Evolutionary conservation across 1,140 invertebrate genomes (phyloP).

Genomic region (Diorhabda sublineata): DNA sequence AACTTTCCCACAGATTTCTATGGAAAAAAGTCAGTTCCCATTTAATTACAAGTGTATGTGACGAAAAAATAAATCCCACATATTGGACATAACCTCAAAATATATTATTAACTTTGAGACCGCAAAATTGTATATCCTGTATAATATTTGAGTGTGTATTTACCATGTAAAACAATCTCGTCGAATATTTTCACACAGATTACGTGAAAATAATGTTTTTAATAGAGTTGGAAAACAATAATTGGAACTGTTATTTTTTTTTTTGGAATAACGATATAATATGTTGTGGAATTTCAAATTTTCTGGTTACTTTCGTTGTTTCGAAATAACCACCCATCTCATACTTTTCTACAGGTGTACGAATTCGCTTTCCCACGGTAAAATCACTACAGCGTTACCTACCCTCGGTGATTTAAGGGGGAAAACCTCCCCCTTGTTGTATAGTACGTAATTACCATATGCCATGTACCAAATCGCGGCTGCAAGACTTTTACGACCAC

Average conservation of each 20-base stretch:
- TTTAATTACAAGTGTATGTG: neutral
- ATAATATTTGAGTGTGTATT: neutral
- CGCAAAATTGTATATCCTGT: neutral
- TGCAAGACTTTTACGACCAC: neutral
- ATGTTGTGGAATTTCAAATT: neutral
- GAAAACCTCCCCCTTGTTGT: conserved; percentile 3
- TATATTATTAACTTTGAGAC: neutral
- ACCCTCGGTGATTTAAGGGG: neutral
- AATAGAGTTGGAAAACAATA: neutral
- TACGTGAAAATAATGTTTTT: conserved; percentile 4
- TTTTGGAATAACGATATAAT: neutral
- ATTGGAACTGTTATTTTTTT: neutral
- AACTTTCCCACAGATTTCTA: neutral
- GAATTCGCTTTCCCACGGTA: conserved; percentile 9
- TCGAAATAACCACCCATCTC: neutral
- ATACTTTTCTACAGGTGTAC: conserved; percentile 9
- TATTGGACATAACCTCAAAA: neutral
- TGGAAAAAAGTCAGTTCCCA: neutral
- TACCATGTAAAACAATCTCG: conserved; percentile 12
- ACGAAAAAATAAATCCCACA: neutral
- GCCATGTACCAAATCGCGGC: conserved; percentile 16
- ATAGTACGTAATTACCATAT: conserved; percentile 13
- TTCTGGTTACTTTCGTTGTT: neutral
- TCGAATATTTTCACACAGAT: conserved; percentile 16
- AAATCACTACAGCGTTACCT: conserved; percentile 9